phyloP scores from a whole-genome alignment of 2,797 vertebrate species.

The Melanotaenia trifasciata region DNA sequence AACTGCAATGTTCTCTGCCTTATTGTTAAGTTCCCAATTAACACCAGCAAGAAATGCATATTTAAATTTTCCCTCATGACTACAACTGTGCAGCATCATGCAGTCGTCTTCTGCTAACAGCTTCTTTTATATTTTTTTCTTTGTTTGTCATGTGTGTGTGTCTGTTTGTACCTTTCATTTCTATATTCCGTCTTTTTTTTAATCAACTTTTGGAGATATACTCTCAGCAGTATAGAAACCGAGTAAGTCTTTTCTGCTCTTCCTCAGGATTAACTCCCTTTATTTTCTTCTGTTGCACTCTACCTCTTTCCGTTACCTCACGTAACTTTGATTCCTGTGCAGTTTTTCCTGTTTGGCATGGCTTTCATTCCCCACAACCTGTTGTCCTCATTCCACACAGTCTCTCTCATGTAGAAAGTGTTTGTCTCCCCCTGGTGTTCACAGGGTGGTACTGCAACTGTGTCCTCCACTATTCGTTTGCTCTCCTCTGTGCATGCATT shows the following conservation, averaged over 20 bases:
- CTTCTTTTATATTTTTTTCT: conserved; percentile 79
- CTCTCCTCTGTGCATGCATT: conserved; percentile 58
- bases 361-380: conserved; percentile 47
- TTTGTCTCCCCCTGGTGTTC: conserved; percentile 58
- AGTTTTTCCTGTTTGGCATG: conserved; percentile 66
- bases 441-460: conserved; percentile 32
- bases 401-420: conserved; percentile 34
- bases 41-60: conserved; percentile 36
- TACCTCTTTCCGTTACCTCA: conserved; percentile 31
- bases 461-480: conserved; percentile 10
- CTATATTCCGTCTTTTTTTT: conserved; percentile 65
- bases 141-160: conserved; percentile 73
- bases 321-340: conserved; percentile 43
- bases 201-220: conserved; percentile 83
- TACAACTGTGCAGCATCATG: conserved; percentile 57
- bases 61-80: conserved; percentile 44
- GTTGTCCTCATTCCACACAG: conserved; percentile 43
- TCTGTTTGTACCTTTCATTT: conserved; percentile 78
- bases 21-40: conserved; percentile 39
- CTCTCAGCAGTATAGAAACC: conserved; percentile 85
- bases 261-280: conserved; percentile 50
- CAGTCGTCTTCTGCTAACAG: conserved; percentile 79
- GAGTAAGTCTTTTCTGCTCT: conserved; percentile 83
- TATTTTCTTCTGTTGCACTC: conserved; percentile 49
- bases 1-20: conserved; percentile 44